Evolutionary conservation across 1,140 invertebrate genomes (phyloP).

Genomic region (Colletes gigas): DNA sequence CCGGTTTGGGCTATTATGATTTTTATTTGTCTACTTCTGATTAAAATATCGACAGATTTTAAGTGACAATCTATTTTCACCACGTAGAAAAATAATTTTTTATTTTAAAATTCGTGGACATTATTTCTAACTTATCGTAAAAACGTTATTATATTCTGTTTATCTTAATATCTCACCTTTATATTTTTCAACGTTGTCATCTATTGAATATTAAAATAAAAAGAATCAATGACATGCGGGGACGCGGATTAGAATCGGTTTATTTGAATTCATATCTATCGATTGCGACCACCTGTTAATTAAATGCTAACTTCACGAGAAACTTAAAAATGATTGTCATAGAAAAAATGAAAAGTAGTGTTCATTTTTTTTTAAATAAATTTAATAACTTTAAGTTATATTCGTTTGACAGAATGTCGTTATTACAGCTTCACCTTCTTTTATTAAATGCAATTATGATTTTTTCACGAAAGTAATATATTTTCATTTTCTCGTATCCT

Average conservation of each 20-base stretch:
- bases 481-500: neutral
- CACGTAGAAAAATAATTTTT: neutral
- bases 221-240: neutral
- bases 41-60: constrained; percentile 8
- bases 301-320: neutral
- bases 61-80: neutral
- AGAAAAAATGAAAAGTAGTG: neutral
- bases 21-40: neutral
- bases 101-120: neutral
- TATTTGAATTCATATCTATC: constrained; percentile 16
- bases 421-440: neutral
- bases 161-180: neutral
- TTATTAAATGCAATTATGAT: neutral
- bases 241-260: neutral
- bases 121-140: neutral
- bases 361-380: neutral
- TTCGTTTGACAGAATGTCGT: neutral
- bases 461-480: constrained; percentile 5
- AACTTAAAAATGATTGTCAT: neutral
- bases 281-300: constrained; percentile 14
- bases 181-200: neutral
- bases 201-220: neutral
- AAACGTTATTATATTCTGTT: neutral
- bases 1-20: neutral
- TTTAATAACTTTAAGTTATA: neutral